These are phyloP conservation scores for Ctenoplectra terminalis DNA, from an alignment of 1,140 invertebrate species.

Conservation along the genomic window DNA sequence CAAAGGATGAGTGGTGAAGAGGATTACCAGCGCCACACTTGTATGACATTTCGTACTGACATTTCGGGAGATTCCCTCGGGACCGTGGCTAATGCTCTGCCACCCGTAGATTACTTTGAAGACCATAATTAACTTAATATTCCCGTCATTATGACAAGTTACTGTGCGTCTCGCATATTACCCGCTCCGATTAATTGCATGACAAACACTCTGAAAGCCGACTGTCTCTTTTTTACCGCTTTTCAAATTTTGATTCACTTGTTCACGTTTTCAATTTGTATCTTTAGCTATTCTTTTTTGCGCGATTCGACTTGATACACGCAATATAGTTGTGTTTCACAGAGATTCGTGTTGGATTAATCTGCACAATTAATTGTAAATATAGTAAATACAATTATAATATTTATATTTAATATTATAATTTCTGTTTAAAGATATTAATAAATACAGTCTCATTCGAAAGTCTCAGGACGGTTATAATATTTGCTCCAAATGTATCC, in stretches of 20 bases:
- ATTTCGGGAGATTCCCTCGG: slow-evolving; percentile 52
- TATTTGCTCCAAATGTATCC: too few species aligned
- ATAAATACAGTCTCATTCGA: too few species aligned
- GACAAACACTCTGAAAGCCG: slow-evolving; percentile 6
- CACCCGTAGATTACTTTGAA: slow-evolving; percentile 63
- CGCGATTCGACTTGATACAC: too few species aligned
- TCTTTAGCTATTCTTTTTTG: not conserved
- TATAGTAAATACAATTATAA: too few species aligned
- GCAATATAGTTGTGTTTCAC: not conserved
- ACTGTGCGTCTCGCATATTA: slow-evolving; percentile 14
- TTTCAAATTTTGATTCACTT: not conserved
- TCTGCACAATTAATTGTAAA: too few species aligned
- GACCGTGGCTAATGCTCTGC: slow-evolving; percentile 42
- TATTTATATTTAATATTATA: too few species aligned
- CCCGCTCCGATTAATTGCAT: slow-evolving; percentile 38
- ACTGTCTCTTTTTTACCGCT: not conserved
- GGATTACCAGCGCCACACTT: slow-evolving; percentile 34
- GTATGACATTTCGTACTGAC: slow-evolving; percentile 65
- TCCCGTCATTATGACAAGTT: slow-evolving; percentile 53
- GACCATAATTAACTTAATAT: slow-evolving; percentile 65
- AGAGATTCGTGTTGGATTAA: too few species aligned
- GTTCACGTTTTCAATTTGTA: too few species aligned
- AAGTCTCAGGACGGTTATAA: too few species aligned
- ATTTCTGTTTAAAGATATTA: too few species aligned
- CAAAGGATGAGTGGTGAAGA: slow-evolving; percentile 21